These are phyloP conservation scores for Platynereis dumerilii DNA, from an alignment of 2,888 invertebrate species.

Conservation along the genomic window DNA sequence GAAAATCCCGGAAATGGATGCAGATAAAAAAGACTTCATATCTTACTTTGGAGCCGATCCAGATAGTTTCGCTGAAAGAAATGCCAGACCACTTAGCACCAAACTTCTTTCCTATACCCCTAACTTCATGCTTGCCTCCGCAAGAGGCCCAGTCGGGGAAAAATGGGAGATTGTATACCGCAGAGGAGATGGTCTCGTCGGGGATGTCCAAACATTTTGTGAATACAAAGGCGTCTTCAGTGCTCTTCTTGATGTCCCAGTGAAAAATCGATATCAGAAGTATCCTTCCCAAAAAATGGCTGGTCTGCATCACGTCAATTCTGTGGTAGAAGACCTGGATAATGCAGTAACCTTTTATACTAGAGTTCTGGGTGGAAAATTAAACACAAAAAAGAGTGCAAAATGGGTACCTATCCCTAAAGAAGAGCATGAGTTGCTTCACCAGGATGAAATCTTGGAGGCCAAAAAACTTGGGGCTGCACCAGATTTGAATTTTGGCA, in stretches of 20 bases:
- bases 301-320: neutral
- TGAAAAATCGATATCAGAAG: neutral
- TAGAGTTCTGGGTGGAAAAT: neutral
- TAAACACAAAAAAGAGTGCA: no score
- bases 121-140: neutral
- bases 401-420: neutral
- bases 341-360: neutral
- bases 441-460: neutral
- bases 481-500: neutral
- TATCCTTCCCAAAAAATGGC: neutral
- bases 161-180: neutral
- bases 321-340: neutral
- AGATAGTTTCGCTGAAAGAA: neutral
- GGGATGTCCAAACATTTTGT: neutral
- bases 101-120: neutral
- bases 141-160: neutral
- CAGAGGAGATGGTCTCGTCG: neutral
- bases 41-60: no score
- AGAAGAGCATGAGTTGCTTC: no score
- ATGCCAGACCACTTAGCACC: neutral
- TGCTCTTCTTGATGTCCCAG: neutral
- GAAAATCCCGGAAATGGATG: no score
- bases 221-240: neutral
- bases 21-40: no score
- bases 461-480: neutral